These are phyloP conservation scores for Drosophila paramelanica DNA, from an alignment of 2,888 invertebrate genomes.

Conservation along the genomic window DNA sequence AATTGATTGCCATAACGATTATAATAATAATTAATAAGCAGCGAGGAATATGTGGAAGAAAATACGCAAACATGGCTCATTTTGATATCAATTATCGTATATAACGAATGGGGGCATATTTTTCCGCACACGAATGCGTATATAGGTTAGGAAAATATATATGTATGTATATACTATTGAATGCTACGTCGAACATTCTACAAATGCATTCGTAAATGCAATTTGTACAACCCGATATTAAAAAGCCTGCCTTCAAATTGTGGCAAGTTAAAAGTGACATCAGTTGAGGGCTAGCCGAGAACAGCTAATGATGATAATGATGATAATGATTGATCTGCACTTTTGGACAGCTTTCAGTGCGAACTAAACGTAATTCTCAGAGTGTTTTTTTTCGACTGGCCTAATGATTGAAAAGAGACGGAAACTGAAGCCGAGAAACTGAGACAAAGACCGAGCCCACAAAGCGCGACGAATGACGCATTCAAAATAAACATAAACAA, in stretches of 20 bases:
- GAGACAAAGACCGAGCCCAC: constrained; percentile 45
- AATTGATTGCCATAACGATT: constrained; percentile 24
- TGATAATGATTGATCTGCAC: constrained; percentile 19
- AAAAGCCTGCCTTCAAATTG: constrained; percentile 9
- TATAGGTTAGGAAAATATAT: background rate
- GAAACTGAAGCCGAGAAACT: constrained; percentile 10
- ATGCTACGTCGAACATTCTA: constrained; percentile 7
- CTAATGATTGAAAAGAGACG: constrained; percentile 17
- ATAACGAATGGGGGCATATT: constrained; percentile 8
- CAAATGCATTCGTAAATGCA: constrained; percentile 25
- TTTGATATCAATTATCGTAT: constrained; percentile 15
- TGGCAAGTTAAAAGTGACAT: constrained; percentile 8
- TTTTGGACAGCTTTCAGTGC: background rate
- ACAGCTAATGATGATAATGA: constrained; percentile 3
- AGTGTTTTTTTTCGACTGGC: constrained; percentile 20
- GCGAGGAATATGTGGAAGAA: background rate
- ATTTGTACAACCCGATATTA: constrained; percentile 4
- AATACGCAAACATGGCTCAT: constrained; percentile 1
- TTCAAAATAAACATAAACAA: constrained; percentile 59
- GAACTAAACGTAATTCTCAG: constrained; percentile 21
- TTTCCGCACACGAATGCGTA: constrained; percentile 1
- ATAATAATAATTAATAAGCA: constrained; percentile 30
- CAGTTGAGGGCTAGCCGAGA: background rate
- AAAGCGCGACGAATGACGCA: constrained; percentile 61
- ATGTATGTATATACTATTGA: background rate